These are phyloP conservation scores for Coelogynopora nodosa DNA, from an alignment of 2,888 invertebrate genomes.

Conservation along the genomic window DNA sequence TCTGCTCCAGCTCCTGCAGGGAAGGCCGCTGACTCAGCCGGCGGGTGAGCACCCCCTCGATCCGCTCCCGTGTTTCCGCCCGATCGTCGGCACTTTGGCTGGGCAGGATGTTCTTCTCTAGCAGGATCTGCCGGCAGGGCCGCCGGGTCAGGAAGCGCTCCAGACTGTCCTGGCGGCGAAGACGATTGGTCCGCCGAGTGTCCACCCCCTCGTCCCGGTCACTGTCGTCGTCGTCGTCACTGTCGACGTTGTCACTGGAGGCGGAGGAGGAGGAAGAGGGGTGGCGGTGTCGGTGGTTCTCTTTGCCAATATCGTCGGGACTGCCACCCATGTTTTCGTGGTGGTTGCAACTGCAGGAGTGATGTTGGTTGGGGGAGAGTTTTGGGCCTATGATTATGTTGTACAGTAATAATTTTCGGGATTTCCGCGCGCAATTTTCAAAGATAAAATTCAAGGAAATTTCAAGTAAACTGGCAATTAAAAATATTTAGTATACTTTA, in stretches of 20 bases:
- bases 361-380: too few species aligned
- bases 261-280: neutral
- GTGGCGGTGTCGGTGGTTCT: neutral
- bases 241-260: neutral
- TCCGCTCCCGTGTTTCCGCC: constrained; percentile 29
- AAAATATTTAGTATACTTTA: too few species aligned
- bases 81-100: constrained; percentile 23
- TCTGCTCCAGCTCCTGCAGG: constrained; percentile 34
- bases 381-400: too few species aligned
- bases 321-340: neutral
- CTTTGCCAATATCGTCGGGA: neutral
- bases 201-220: neutral
- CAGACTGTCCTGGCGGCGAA: constrained; percentile 32
- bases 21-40: constrained; percentile 43
- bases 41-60: constrained; percentile 39
- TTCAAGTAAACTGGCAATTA: too few species aligned
- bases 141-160: constrained; percentile 26
- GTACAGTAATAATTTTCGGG: too few species aligned
- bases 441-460: too few species aligned
- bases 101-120: constrained; percentile 34
- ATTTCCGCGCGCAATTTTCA: too few species aligned
- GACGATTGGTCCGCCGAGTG: neutral
- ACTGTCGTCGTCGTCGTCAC: neutral
- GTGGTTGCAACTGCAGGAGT: too few species aligned
- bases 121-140: neutral